Base-by-base conservation (phyloP, 92 coral and sea anemone species). In the Virgularia gustaviana region DNA sequence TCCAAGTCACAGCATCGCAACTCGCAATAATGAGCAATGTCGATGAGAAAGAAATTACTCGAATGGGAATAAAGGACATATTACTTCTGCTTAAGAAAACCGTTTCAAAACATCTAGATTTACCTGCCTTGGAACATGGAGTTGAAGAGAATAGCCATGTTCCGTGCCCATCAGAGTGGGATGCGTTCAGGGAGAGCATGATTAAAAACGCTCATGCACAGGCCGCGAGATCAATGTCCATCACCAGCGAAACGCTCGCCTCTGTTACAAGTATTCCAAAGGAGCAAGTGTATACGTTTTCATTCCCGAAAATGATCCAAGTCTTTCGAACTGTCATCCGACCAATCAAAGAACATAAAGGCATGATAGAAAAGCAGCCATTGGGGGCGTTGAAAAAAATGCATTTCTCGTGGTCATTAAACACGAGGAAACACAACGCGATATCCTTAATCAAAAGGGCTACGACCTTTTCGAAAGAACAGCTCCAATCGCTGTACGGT, bases 41-140 rank as follows among this genome's bases (percentile, higher is more conserved):
- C 54, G 28, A 64, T 36, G 25, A 19, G 8, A 0, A 52, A 0
- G 52, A 23, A 0, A 19, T 64, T 12, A 64, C 22, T 36, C 10
- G 53, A 1, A 64, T 64, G 52, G 71, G 71, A 64, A 20, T 64
- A 64, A 64, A 36, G 49, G 28, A 64, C 42, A 4, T 36, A 2
- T n/a, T 64, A 19, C 49, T 16, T 16, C 54, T 38, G 13, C 31
- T 38, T 18, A 64, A 52, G 18, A 41, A 20, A 64, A 64, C 54
- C 11, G 42, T 64, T 38, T 23, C 42, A 54, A 18, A 15, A 64
- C 38, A 64, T 18, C 35, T 64, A 8, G 13, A 64, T 0, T 33
- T 52, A 6, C 22, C 55, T 15, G 3, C 22, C 6, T 6, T 33
- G 3, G 58, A 52, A 12, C 30, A 52, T 28, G 28, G 28, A 15